A percentile compares a stretch with the other conserved stretches of the same genome.
These are phyloP conservation scores for Cyprinodon brontotheroides DNA, from an alignment of 2,113 vertebrate genomes.

Conservation along the genomic window DNA sequence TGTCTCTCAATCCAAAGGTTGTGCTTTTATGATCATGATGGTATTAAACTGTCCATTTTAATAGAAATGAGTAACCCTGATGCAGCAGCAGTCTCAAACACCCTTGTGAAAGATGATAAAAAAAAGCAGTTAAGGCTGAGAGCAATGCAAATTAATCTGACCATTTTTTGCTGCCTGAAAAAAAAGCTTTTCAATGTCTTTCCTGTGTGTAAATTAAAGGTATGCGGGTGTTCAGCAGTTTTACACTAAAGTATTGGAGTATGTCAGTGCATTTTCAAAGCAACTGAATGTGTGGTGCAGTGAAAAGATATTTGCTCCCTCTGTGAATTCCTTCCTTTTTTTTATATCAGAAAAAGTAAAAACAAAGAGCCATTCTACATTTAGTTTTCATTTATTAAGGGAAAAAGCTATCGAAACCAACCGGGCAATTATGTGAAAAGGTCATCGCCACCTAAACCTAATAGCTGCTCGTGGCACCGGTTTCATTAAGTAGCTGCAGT, in stretches of 20 bases:
- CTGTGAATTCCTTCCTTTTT: not conserved
- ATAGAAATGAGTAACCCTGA: slow-evolving; percentile 33
- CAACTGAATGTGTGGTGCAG: not conserved
- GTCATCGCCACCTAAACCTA: not conserved
- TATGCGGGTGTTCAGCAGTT: slow-evolving; percentile 9
- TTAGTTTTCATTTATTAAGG: not conserved
- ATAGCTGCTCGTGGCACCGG: not conserved
- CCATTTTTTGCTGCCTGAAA: slow-evolving; percentile 30
- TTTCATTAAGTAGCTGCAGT: not conserved
- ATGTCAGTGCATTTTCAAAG: slow-evolving; percentile 1
- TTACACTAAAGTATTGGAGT: not conserved
- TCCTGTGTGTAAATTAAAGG: not conserved
- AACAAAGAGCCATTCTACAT: not conserved
- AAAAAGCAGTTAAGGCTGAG: slow-evolving; percentile 56
- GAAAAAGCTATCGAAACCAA: not conserved
- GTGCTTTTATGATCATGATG: slow-evolving; percentile 40
- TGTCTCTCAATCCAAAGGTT: slow-evolving; percentile 17
- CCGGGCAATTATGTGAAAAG: not conserved
- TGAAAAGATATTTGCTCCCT: not conserved
- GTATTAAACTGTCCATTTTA: slow-evolving; percentile 52
- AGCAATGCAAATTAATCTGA: slow-evolving; percentile 51
- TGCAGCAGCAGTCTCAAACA: slow-evolving; percentile 40
- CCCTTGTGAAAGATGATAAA: slow-evolving; percentile 37
- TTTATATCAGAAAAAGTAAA: not conserved
- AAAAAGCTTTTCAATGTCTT: not conserved